Conservation (phyloP, 1,140 invertebrate species). For the Drosophila leontia region DNA sequence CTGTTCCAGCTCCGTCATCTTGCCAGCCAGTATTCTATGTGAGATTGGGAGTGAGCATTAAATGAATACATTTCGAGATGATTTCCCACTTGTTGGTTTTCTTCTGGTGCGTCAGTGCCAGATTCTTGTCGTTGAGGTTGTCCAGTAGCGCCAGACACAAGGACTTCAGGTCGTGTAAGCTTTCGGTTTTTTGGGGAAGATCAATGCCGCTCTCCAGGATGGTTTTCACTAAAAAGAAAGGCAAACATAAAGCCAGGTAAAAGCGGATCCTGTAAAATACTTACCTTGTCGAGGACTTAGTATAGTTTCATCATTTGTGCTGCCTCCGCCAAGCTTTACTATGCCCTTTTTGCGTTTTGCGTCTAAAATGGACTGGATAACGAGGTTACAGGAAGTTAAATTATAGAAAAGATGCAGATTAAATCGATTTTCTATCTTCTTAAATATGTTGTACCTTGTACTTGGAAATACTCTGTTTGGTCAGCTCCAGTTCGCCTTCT, state of each 20-base stretch:
- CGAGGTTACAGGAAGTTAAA: too few relatives aligned
- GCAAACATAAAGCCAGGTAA: background rate
- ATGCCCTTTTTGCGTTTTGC: constrained; percentile 87
- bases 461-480: constrained; percentile 89
- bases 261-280: background rate
- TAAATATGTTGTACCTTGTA: constrained; percentile 87
- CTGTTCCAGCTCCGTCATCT: constrained; percentile 87
- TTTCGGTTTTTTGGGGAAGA: constrained; percentile 89
- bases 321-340: constrained; percentile 86
- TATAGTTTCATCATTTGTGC: constrained; percentile 85
- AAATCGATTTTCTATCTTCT: too few relatives aligned
- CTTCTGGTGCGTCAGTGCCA: constrained; percentile 92
- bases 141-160: constrained; percentile 92
- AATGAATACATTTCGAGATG: background rate
- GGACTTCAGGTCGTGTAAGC: constrained; percentile 90
- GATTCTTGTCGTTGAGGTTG: constrained; percentile 93
- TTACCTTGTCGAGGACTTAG: constrained; percentile 88
- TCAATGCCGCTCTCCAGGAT: constrained; percentile 88
- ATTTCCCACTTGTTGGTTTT: constrained; percentile 90
- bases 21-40: constrained; percentile 86
- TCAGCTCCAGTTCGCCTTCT: constrained; percentile 92
- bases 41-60: background rate
- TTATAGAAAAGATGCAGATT: too few relatives aligned
- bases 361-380: constrained; percentile 87
- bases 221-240: constrained; percentile 87